Percentiles rank a stretch among this genome's conserved stretches.
Conservation (phyloP, 2,888 invertebrate species). For the Empis livida region DNA sequence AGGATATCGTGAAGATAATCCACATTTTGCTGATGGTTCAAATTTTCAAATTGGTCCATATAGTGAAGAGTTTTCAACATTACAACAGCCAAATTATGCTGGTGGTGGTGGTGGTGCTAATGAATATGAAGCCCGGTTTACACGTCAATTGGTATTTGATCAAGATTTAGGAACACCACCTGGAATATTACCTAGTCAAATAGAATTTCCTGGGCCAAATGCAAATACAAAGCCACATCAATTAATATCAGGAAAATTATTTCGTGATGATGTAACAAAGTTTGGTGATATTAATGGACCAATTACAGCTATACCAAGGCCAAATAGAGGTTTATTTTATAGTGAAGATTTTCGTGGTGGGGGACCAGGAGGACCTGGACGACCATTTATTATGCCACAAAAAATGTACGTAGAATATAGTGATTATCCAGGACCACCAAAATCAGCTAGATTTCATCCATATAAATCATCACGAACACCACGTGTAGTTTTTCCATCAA, state of each 20-base stretch:
- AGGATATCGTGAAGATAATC: constrained; percentile 33
- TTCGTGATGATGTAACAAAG: constrained; percentile 35
- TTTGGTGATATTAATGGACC: constrained; percentile 36
- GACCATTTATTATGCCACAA: constrained; percentile 28
- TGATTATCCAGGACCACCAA: constrained; percentile 26
- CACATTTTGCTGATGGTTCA: constrained; percentile 24
- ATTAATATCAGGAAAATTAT: constrained; percentile 22
- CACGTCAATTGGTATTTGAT: constrained; percentile 27
- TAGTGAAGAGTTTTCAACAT: constrained; percentile 23
- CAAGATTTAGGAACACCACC: constrained; percentile 18
- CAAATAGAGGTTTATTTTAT: constrained; percentile 28
- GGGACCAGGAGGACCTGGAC: constrained; percentile 9
- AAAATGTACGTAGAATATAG: constrained; percentile 30
- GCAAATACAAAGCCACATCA: constrained; percentile 29
- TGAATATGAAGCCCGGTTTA: constrained; percentile 22
- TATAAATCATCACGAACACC: constrained; percentile 35
- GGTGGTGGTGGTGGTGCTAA: neutral
- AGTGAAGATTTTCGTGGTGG: constrained; percentile 22
- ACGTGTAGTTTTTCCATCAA: constrained; percentile 33
- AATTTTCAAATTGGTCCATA: constrained; percentile 25
- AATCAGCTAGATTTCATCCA: constrained; percentile 28
- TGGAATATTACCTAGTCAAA: constrained; percentile 20
- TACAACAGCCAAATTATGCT: neutral
- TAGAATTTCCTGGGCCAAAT: constrained; percentile 30
- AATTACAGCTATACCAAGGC: constrained; percentile 29